A percentile compares a stretch with the other conserved stretches of the same genome.
Evolutionary conservation across 2,797 vertebrate species (phyloP).

Genomic region (Xiphophorus birchmanni): DNA sequence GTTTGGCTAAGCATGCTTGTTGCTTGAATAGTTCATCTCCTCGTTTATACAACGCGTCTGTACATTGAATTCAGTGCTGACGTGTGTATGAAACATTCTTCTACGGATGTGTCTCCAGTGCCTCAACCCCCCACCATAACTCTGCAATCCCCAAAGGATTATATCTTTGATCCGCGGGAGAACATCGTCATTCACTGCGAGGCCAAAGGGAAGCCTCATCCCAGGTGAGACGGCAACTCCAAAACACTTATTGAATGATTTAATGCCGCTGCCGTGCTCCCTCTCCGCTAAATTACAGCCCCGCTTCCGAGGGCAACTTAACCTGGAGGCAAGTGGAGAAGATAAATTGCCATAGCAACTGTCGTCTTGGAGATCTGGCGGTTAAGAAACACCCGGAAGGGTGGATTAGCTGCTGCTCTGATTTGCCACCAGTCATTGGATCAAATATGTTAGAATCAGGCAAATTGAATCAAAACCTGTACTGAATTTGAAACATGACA

Average conservation of each 20-base stretch:
- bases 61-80: neutral
- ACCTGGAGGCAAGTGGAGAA: conserved; percentile 26
- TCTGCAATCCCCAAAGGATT: conserved; percentile 95
- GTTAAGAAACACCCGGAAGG: conserved; percentile 45
- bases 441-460: neutral
- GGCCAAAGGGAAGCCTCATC: conserved; percentile 95
- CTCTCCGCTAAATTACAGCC: conserved; percentile 15
- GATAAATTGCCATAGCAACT: conserved; percentile 47
- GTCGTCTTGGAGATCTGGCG: conserved; percentile 46
- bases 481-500: neutral
- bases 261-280: neutral
- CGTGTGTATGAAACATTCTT: conserved; percentile 18
- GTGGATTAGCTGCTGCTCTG: conserved; percentile 26
- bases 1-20: conserved; percentile 47
- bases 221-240: conserved; percentile 80
- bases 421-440: conserved; percentile 6
- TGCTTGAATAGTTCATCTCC: conserved; percentile 5
- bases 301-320: conserved; percentile 17
- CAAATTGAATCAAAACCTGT: neutral
- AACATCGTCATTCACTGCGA: conserved; percentile 96
- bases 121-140: conserved; percentile 96
- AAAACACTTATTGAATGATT: conserved; percentile 14
- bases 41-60: conserved; percentile 1
- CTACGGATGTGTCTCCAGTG: conserved; percentile 81
- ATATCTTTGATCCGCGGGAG: conserved; percentile 96